Conservation (phyloP, 2,113 vertebrate species). For the Cnemophilus loriae region DNA sequence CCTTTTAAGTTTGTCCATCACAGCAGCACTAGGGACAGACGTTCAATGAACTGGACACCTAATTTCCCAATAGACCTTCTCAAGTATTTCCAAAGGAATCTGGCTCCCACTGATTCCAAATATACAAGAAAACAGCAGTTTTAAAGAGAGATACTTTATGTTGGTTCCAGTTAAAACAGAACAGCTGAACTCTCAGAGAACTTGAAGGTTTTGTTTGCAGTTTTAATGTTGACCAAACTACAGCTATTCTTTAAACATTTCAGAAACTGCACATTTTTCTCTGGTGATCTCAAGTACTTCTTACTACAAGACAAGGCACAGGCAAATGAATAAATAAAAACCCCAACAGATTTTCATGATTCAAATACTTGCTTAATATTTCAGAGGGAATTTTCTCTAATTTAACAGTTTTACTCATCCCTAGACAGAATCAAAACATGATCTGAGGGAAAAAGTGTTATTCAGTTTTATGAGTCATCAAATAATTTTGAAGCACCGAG, state of each 20-base stretch:
- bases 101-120: background rate
- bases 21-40: background rate
- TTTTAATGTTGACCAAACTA: background rate
- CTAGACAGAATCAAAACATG: conserved; percentile 22
- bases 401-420: conserved; percentile 15
- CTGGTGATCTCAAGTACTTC: background rate
- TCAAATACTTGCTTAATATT: background rate
- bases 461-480: conserved; percentile 32
- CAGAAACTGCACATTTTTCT: background rate
- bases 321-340: background rate
- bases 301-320: background rate
- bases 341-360: background rate
- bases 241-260: background rate
- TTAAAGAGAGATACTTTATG: background rate
- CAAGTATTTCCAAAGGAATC: background rate
- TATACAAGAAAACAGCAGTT: background rate
- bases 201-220: background rate
- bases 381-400: background rate
- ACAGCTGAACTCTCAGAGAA: background rate
- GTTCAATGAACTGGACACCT: background rate
- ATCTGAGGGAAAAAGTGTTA: background rate
- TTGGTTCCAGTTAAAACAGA: background rate
- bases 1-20: background rate
- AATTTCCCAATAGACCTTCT: background rate
- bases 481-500: background rate